Base-by-base conservation (phyloP, 2,113 vertebrate species). In the Limanda limanda region DNA sequence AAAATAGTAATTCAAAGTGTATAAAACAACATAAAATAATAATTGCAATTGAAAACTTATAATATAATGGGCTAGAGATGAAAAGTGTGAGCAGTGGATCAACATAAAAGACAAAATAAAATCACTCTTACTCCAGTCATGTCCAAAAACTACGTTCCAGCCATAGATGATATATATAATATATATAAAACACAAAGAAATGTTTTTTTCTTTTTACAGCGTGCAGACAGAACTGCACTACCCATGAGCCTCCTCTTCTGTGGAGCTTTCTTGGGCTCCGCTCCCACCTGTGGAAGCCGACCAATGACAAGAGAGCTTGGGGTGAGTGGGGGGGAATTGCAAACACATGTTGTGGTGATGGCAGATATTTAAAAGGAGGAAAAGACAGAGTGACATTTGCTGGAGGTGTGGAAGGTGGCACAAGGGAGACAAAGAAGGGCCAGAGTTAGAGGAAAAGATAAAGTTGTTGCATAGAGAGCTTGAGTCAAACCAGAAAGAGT, bases 191-290 rank as follows among this genome's bases (percentile, higher is more conserved):
- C 67, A 72, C 23, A 51, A 2, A 13, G 35, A 20, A 20, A 42
- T 17, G 21, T 64, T 13, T 23, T 31, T 15, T 59, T 37, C 51
- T 35, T 60, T 31, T 25, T 71, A 31, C 68, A 74, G 73, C 31
- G 45, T 71, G 85, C 45, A 56, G 69, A 54, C 11, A 55, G 74
- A 67, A 47, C 54, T 2, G 51, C 47, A 55, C 65, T 91, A 91
- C 84, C 81, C 90, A 71, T 71, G 76, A 85, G 90, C 80, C 82
- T 91, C 92, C 21, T 93, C 91, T 88, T 89, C 89, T 74, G 87
- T 86, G 80, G 80, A 88, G 82, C 85, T 88, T 76, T 91, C 88
- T 86, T 83, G 87, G 71, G 82, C 60, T 73, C 52, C 66, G 67
- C 91, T 91, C 78, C 76, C 76, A 88, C 90, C 92, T 93, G 89